These are phyloP conservation scores for Coregonus sp. DNA, from an alignment of 2,797 vertebrate species.

Conservation along the genomic window DNA sequence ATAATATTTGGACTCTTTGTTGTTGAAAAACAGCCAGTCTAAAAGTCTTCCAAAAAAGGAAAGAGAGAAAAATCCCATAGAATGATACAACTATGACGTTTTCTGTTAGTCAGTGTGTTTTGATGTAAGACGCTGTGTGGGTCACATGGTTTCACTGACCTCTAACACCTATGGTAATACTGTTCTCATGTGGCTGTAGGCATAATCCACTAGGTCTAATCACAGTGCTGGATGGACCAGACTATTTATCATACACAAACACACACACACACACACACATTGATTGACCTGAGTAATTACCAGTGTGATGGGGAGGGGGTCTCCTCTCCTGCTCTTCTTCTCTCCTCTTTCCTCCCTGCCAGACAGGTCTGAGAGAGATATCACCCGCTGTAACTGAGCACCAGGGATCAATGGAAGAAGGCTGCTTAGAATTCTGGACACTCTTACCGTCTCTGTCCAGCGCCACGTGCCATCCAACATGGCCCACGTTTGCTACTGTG, in stretches of 20 bases:
- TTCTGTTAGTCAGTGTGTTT: background rate
- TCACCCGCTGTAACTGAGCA: constrained; percentile 2
- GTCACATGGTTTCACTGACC: background rate
- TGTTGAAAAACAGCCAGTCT: background rate
- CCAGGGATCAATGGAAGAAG: constrained; percentile 7
- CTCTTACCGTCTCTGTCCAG: constrained; percentile 5
- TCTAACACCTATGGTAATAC: background rate
- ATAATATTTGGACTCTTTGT: background rate
- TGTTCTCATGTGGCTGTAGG: background rate
- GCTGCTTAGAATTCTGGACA: constrained; percentile 17
- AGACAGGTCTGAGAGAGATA: constrained; percentile 3
- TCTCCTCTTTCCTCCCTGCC: background rate
- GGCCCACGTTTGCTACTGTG: background rate
- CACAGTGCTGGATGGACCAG: background rate
- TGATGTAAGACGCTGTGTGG: background rate
- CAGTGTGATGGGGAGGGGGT: background rate
- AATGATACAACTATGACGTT: background rate
- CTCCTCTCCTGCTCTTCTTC: background rate
- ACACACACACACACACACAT: background rate
- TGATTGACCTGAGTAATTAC: background rate
- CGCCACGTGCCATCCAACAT: background rate
- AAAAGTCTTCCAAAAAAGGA: background rate
- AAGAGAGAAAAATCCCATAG: background rate
- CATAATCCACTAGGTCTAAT: background rate
- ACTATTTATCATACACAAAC: background rate